Evolutionary conservation across 2,113 vertebrate species (phyloP).

Genomic region (Balaeniceps rex): DNA sequence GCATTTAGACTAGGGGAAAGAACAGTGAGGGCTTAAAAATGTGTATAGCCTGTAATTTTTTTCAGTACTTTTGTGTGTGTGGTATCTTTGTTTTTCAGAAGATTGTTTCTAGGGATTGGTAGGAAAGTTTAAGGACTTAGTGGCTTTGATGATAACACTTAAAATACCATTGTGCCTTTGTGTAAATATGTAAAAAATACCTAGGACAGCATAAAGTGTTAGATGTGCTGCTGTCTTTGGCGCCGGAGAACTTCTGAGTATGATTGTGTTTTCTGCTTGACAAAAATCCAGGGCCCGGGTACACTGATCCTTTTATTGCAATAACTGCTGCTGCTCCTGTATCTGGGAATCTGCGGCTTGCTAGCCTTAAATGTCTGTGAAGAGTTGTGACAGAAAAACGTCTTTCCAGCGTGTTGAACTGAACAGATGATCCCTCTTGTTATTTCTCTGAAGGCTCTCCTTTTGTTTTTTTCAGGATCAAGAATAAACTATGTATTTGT

Average conservation of each 20-base stretch:
- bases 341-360: background rate
- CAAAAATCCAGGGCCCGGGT: background rate
- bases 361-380: background rate
- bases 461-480: background rate
- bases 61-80: background rate
- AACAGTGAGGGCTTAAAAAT: background rate
- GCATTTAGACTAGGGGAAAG: background rate
- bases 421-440: background rate
- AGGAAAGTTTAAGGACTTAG: constrained; percentile 4
- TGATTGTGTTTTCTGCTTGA: background rate
- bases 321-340: background rate
- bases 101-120: background rate
- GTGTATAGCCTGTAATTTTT: background rate
- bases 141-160: constrained; percentile 13
- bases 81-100: background rate
- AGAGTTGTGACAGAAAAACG: background rate
- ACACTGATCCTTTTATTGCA: background rate
- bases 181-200: background rate
- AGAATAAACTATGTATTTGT: background rate
- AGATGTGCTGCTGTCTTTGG: background rate
- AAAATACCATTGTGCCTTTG: background rate
- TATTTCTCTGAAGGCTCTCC: background rate
- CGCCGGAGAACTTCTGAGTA: background rate
- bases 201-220: background rate
- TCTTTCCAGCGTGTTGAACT: background rate